Conservation (phyloP, 2,888 invertebrate genomes). For the Scaptomyza parva region DNA sequence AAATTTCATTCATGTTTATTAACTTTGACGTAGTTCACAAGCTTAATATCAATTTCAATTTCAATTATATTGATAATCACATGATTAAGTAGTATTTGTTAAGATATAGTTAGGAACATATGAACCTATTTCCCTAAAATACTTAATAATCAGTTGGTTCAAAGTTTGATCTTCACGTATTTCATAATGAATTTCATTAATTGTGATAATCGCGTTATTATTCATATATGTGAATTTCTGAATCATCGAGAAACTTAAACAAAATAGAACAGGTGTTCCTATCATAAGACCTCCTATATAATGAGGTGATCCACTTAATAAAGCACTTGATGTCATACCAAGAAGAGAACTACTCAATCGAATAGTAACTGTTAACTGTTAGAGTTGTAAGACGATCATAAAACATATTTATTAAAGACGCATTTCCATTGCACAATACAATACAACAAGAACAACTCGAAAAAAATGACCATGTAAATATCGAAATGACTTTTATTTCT, state of each 20-base stretch:
- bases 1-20: no score
- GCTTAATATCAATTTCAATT: not conserved
- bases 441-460: not conserved
- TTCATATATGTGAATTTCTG: no score
- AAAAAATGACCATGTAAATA: slow-evolving; percentile 38
- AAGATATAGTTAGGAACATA: no score
- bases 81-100: no score
- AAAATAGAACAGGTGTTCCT: slow-evolving; percentile 3
- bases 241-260: no score
- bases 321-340: slow-evolving; percentile 17
- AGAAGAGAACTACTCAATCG: slow-evolving; percentile 3
- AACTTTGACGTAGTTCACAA: not conserved
- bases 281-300: slow-evolving; percentile 27
- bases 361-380: slow-evolving; percentile 20
- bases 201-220: no score
- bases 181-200: no score
- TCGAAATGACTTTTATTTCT: slow-evolving; percentile 7
- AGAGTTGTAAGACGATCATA: slow-evolving; percentile 31
- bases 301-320: slow-evolving; percentile 18
- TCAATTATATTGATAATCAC: slow-evolving; percentile 1
- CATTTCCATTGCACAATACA: slow-evolving; percentile 67
- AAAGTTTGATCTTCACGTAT: no score
- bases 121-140: no score
- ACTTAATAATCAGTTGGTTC: no score
- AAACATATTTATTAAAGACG: slow-evolving; percentile 65